Percentiles rank a stretch among this genome's conserved stretches.
These are phyloP conservation scores for Hestina assimilis DNA, from an alignment of 1,140 invertebrate genomes.

Conservation along the genomic window DNA sequence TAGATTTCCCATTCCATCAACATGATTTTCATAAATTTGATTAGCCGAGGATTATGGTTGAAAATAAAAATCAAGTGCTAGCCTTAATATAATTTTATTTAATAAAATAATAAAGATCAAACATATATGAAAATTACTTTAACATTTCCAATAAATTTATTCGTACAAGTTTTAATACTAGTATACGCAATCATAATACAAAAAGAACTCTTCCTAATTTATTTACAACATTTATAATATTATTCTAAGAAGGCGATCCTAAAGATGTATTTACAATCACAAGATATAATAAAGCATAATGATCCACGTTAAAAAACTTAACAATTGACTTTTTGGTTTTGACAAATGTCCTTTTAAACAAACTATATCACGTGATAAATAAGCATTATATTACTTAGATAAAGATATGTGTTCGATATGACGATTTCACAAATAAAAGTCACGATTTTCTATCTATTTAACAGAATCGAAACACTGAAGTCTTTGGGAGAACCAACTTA, in stretches of 20 bases:
- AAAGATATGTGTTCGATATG: constrained; percentile 40
- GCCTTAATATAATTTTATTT: constrained; percentile 28
- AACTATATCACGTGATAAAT: constrained; percentile 34
- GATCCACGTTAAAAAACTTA: constrained; percentile 16
- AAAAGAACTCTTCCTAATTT: constrained; percentile 47
- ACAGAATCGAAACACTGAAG: constrained; percentile 15
- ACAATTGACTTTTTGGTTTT: constrained; percentile 14
- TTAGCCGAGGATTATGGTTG: background rate
- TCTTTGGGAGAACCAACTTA: constrained; percentile 12
- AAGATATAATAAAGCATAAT: constrained; percentile 24
- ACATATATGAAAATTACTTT: constrained; percentile 28
- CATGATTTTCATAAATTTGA: too few relatives aligned
- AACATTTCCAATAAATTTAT: constrained; percentile 37
- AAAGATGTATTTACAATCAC: constrained; percentile 58
- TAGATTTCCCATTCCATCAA: too few relatives aligned
- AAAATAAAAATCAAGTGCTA: constrained; percentile 12
- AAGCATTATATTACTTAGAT: constrained; percentile 18
- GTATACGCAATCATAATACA: constrained; percentile 36
- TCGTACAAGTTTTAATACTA: constrained; percentile 35
- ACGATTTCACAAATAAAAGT: constrained; percentile 1
- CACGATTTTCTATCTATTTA: constrained; percentile 3
- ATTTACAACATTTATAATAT: constrained; percentile 53
- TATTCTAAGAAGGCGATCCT: constrained; percentile 71
- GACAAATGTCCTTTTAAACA: constrained; percentile 2
- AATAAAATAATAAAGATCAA: constrained; percentile 34